phyloP scores from a whole-genome alignment of 1,140 invertebrate genomes.

The Euschistus heros region DNA sequence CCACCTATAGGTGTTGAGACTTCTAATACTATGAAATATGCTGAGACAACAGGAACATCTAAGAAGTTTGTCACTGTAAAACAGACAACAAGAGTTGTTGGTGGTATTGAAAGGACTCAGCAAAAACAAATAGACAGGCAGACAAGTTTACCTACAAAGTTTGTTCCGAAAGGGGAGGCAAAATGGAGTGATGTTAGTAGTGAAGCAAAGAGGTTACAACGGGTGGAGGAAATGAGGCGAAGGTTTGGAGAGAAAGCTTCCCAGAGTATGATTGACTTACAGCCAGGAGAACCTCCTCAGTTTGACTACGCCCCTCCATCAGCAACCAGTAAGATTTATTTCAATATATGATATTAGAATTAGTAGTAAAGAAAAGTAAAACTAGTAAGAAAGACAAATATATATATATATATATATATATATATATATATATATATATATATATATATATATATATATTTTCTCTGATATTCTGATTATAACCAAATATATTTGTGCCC shows the following conservation, averaged over 20 bases:
- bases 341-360: background rate
- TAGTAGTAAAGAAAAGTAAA: no score
- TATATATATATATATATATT: no score
- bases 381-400: no score
- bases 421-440: no score
- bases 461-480: no score
- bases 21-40: conserved; percentile 54
- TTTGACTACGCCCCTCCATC: conserved; percentile 43
- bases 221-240: conserved; percentile 35
- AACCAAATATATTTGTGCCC: no score
- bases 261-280: conserved; percentile 35
- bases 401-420: no score
- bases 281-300: conserved; percentile 48
- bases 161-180: conserved; percentile 39
- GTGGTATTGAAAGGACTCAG: conserved; percentile 41
- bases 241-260: conserved; percentile 33
- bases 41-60: conserved; percentile 53
- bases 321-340: conserved; percentile 29
- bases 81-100: conserved; percentile 52
- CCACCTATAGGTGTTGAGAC: conserved; percentile 46
- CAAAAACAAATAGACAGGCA: conserved; percentile 31
- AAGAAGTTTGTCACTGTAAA: conserved; percentile 53
- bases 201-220: conserved; percentile 34
- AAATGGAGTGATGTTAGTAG: conserved; percentile 42
- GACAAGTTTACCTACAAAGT: conserved; percentile 27